Evolutionary conservation across 2,888 invertebrate species (phyloP), one percentile per base, ranked within the genome.

Genomic region (Bugulina stolonifera): DNA sequence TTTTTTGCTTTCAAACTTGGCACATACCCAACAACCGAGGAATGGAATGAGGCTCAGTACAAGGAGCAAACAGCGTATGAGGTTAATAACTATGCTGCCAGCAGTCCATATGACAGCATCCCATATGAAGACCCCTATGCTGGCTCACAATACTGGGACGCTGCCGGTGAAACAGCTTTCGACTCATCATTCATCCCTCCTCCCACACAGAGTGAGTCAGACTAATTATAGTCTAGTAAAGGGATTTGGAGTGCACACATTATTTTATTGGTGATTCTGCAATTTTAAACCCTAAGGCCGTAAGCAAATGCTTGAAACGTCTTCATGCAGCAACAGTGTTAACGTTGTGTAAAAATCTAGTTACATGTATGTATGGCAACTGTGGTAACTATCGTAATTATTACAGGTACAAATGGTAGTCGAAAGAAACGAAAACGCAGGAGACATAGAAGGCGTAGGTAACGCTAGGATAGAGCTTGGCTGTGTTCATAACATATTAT

Each of bases 1-100:
- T 64, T 64, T n/a, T 64, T 64, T 34, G 64, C 64, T 14, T 27
- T 25, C 32, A 25, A 64, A 34, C 32, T 64, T 25, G 29, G 25
- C 1, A 22, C 22, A 10, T 64, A 64, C n/a, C 64, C 64, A 64
- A 64, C 64, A 25, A 64, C 25, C 3, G 64, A 25, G 14, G 64
- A 64, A n/a, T 25, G 32, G 32, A 27, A 32, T 25, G 27, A 32
- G 27, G 32, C 18, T 5, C 43, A 43, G 43, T 5, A 5, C 18
- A 5, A 43, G 5, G 43, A 43, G 18, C 43, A 43, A 43, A 18
- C n/a, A 3, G 69, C 69, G n/a, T 43, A 43, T 43, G 43, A 18
- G 18, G 43, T 43, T 5, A 43, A 43, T 43, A 29, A 25, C 2
- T 29, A 27, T 1, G 1, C 57, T 29, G 25, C 58, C 5, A 10